phyloP scores from a whole-genome alignment of 2,113 vertebrate species.

The Scomber colias region DNA sequence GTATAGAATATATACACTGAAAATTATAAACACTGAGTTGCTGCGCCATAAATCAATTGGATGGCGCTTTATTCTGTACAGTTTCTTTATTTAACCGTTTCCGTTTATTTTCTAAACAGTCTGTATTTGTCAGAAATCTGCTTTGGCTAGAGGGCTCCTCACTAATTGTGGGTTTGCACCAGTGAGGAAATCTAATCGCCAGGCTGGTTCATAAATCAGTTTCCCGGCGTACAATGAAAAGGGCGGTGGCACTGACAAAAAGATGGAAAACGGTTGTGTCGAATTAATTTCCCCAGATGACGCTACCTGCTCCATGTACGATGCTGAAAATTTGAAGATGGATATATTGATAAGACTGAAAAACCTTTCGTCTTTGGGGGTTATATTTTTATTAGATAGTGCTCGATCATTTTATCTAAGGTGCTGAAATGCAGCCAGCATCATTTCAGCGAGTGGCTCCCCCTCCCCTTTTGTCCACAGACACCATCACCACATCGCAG shows the following conservation, averaged over 20 bases:
- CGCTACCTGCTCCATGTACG: not conserved
- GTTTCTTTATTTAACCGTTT: not conserved
- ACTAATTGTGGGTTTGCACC: conserved; percentile 49
- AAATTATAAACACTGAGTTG: too few species aligned
- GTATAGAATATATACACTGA: too few species aligned
- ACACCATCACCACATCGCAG: conserved; percentile 72
- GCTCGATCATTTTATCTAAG: conserved; percentile 66
- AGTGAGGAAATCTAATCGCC: conserved; percentile 18
- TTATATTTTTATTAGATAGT: conserved; percentile 39
- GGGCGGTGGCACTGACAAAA: conserved; percentile 82
- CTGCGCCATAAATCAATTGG: too few species aligned
- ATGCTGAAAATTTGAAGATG: not conserved
- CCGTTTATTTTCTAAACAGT: not conserved
- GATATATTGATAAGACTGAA: not conserved
- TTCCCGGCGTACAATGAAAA: conserved; percentile 78
- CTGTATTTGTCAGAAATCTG: not conserved
- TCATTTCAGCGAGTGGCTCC: conserved; percentile 70
- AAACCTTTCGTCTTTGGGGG: not conserved
- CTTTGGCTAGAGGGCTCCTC: not conserved
- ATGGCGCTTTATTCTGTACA: not conserved
- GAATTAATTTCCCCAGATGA: conserved; percentile 25
- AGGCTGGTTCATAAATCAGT: conserved; percentile 66
- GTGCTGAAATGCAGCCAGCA: conserved; percentile 81
- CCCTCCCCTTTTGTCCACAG: conserved; percentile 81
- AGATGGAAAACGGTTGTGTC: conserved; percentile 47